Evolutionary conservation across 2,888 invertebrate genomes (phyloP), one percentile per base, ranked within the genome.

Genomic region (Bellardia bayeri): DNA sequence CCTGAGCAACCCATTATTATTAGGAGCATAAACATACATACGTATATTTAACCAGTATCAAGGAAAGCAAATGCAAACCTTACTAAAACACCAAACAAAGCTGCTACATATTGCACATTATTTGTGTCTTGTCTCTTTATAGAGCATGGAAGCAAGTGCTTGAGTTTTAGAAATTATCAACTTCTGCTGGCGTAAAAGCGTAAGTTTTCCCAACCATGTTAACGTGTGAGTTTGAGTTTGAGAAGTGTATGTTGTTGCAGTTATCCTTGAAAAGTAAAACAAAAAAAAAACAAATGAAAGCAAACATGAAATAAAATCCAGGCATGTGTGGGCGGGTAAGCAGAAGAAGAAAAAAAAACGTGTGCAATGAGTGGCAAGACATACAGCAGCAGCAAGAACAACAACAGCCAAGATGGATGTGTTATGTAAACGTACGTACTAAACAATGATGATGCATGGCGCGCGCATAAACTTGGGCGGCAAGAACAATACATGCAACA

Each of bases 391-490:
- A 64, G 37, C 63, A 83, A 14, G 9, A 76, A 33, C 69, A 87
- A 82, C 78, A 80, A 87, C 84, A 85, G 76, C 64, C 54, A 82
- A 91, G 92, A 91, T 91, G 91, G 90, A 91, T 91, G 84, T 87
- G 92, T 91, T 91, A 91, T 92, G 91, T 91, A 90, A 90, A 90
- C 78, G 76, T 83, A 78, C 45, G 13, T 64, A 78, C 71, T 64
- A 72, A 83, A 78, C 78, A 78, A 91, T 91, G 90, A 91, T 91
- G 91, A 91, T 91, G 92, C 91, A 91, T 91, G 91, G 91, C 90
- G 90, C 91, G 86, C 84, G 81, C 84, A 86, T 75, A 90, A 90
- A 88, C 80, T 89, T 90, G 91, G 89, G 89, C 89, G 85, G 85
- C 54, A 82, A 75, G 69, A 82, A 86, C 84, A 71, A 84, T 76